Conservation (phyloP, 37 sponge, comb jelly and placozoan genomes). For the Cladorhizidae sp. region DNA sequence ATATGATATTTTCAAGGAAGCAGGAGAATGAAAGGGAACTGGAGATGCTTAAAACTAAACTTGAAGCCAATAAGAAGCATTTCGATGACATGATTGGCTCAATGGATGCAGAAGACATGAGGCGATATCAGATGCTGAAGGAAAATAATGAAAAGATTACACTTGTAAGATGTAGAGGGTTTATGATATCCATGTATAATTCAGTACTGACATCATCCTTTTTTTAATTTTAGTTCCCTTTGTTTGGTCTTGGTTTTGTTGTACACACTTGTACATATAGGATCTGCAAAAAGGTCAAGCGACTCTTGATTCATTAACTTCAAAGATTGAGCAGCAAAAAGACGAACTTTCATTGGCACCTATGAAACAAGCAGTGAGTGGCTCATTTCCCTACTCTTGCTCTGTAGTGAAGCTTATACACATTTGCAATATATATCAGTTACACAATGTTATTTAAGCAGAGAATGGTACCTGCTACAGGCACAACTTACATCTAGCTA, state of each 20-base stretch:
- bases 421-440: too few relatives aligned
- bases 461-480: too few relatives aligned
- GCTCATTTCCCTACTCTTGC: background rate
- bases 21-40: conserved; percentile 54
- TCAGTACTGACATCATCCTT: background rate
- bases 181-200: conserved; percentile 4
- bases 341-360: conserved; percentile 64
- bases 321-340: conserved; percentile 33
- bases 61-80: conserved; percentile 43
- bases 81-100: conserved; percentile 47
- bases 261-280: conserved; percentile 20
- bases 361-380: conserved; percentile 50
- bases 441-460: too few relatives aligned
- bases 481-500: too few relatives aligned
- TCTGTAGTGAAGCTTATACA: too few relatives aligned
- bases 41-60: conserved; percentile 32
- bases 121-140: conserved; percentile 48
- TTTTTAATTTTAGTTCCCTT: background rate
- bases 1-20: conserved; percentile 64
- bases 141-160: conserved; percentile 33
- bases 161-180: conserved; percentile 27
- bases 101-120: conserved; percentile 41
- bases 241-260: background rate
- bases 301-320: conserved; percentile 31
- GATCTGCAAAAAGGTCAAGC: conserved; percentile 40